Base-by-base conservation (phyloP, 1,140 invertebrate genomes). In the Drosophila kepulauana region DNA sequence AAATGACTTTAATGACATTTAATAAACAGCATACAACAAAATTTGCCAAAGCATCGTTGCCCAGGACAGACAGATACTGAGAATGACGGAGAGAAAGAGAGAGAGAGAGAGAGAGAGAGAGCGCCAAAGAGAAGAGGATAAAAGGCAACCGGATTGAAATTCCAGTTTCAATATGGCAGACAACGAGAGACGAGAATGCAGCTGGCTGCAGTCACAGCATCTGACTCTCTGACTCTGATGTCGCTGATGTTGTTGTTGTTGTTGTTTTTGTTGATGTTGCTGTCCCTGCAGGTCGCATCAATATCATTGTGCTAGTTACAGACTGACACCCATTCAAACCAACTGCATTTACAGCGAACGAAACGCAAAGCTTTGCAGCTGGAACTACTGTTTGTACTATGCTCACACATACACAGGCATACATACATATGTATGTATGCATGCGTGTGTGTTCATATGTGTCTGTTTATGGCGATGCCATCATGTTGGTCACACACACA, bases 1-100 rank as follows among this genome's bases (percentile, higher is more conserved):
- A 85, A 75, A 78, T 86, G 75, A 49, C 74, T 81, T 81, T 85
- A 85, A 85, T 86, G 81, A 65, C 81, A 85, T 85, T 85, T 86
- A 86, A 86, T 85, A 86, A 85, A 85, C 65, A 86, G 66, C 73
- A 63, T 52, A 67, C 78, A 76, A 71, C 65, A 81, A 62, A 72
- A 67, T 67, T 81, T 54, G 51, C 56, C 15, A 35, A 54, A 56
- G 62, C 35, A 54, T 15, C 15, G 33, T 35, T 33, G 13, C 3
- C 7, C 30, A 56, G 5, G 35, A 61, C 35, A 46, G n/a, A 59
- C 13, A 25, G 8, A 20, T 20, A 20, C 20, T 20, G 15, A 16
- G 15, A 16, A 16, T 16, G 20, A 20, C 20, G 20, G 20, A 5
- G 30, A 35, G 49, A 16, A 30, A 30, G 48, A n/a, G 4, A 28